Percentiles rank a stretch among this genome's conserved stretches.
Conservation (phyloP, 2,113 vertebrate species). For the Charina bottae region DNA sequence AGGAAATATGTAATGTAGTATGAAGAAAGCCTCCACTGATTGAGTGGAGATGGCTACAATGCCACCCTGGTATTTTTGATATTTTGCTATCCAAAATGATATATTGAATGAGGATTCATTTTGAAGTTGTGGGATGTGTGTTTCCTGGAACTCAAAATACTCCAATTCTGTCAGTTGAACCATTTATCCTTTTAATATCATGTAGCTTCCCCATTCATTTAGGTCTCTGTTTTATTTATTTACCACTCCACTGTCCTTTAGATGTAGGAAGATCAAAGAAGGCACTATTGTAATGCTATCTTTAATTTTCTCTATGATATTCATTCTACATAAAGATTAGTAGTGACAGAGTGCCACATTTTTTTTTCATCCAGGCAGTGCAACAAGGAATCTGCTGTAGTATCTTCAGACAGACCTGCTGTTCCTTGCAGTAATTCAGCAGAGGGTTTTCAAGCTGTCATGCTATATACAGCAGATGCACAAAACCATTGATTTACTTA, state of each 20-base stretch:
- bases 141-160: background rate
- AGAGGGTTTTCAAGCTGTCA: conserved; percentile 23
- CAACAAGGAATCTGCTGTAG: background rate
- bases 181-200: background rate
- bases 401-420: background rate
- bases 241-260: background rate
- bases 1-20: background rate
- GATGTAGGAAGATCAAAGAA: conserved; percentile 22
- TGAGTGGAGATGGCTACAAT: background rate
- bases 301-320: background rate
- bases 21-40: conserved; percentile 19
- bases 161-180: background rate
- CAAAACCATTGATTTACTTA: background rate
- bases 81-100: background rate
- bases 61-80: conserved; percentile 7
- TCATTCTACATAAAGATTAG: background rate
- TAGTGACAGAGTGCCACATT: background rate
- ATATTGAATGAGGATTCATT: background rate
- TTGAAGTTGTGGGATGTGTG: background rate
- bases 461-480: conserved; percentile 1
- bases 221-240: background rate
- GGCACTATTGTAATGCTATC: background rate
- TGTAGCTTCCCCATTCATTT: background rate
- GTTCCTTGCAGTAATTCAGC: background rate
- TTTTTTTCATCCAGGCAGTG: background rate